Evolutionary conservation across 2,888 invertebrate species (phyloP).

Genomic region (Resseliella maxima): DNA sequence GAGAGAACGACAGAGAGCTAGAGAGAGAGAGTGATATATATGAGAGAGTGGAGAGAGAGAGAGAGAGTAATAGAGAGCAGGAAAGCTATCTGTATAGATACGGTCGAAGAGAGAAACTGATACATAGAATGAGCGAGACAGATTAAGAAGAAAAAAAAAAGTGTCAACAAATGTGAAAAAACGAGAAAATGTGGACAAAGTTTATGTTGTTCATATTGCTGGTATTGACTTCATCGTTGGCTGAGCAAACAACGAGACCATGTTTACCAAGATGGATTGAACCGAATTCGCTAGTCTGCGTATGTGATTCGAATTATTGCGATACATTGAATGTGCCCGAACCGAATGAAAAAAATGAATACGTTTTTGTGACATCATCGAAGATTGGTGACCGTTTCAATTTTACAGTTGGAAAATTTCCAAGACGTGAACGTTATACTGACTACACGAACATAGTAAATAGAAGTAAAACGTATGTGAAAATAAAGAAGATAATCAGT

Average conservation of each 20-base stretch:
- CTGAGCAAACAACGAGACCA: constrained; percentile 8
- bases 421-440: background rate
- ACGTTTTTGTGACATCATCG: constrained; percentile 72
- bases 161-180: too few relatives aligned
- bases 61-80: too few relatives aligned
- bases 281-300: constrained; percentile 72
- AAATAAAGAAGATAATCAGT: constrained; percentile 71
- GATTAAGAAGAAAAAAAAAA: background rate
- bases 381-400: constrained; percentile 63
- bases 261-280: background rate
- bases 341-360: constrained; percentile 67
- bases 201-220: background rate
- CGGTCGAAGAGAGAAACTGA: too few relatives aligned
- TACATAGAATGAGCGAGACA: too few relatives aligned
- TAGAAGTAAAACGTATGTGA: constrained; percentile 61
- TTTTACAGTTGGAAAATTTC: background rate
- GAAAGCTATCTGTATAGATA: too few relatives aligned
- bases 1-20: too few relatives aligned
- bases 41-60: too few relatives aligned
- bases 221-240: background rate
- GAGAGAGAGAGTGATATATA: too few relatives aligned
- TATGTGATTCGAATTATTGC: constrained; percentile 78
- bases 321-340: constrained; percentile 73
- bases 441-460: too few relatives aligned
- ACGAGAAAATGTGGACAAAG: background rate